Conservation (phyloP, 2,888 invertebrate species). For the Eupithecia pulchellata region DNA sequence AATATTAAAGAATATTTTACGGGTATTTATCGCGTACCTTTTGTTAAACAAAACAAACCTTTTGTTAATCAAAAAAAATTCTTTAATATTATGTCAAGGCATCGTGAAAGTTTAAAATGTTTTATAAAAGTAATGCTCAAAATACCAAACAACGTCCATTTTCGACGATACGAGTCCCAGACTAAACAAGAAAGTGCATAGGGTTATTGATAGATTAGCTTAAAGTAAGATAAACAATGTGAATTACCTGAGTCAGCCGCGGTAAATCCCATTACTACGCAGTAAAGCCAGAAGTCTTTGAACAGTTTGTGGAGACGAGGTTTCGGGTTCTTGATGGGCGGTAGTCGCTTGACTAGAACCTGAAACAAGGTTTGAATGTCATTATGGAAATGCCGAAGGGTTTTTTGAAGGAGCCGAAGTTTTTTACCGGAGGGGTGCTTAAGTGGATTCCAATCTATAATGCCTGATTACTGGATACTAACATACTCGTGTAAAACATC, state of each 20-base stretch:
- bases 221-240: slow-evolving; percentile 27
- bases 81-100: too few species aligned
- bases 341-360: slow-evolving; percentile 92
- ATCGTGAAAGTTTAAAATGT: too few species aligned
- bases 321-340: slow-evolving; percentile 95
- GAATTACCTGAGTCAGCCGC: slow-evolving; percentile 89
- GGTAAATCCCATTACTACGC: slow-evolving; percentile 99
- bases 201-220: slow-evolving; percentile 44
- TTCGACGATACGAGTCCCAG: slow-evolving; percentile 12
- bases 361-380: slow-evolving; percentile 48
- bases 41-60: too few species aligned
- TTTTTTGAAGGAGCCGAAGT: too few species aligned
- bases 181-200: slow-evolving; percentile 33
- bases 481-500: neutral
- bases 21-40: too few species aligned
- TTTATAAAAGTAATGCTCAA: neutral
- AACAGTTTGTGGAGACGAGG: slow-evolving; percentile 97
- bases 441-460: too few species aligned
- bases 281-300: slow-evolving; percentile 99
- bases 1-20: too few species aligned
- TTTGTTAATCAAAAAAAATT: too few species aligned
- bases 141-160: neutral
- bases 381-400: too few species aligned
- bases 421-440: too few species aligned
- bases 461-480: too few species aligned